Percentiles rank a stretch among this genome's conserved stretches.
These are phyloP conservation scores for Acanthoscelides obtectus DNA, from an alignment of 2,888 invertebrate genomes.

Conservation along the genomic window DNA sequence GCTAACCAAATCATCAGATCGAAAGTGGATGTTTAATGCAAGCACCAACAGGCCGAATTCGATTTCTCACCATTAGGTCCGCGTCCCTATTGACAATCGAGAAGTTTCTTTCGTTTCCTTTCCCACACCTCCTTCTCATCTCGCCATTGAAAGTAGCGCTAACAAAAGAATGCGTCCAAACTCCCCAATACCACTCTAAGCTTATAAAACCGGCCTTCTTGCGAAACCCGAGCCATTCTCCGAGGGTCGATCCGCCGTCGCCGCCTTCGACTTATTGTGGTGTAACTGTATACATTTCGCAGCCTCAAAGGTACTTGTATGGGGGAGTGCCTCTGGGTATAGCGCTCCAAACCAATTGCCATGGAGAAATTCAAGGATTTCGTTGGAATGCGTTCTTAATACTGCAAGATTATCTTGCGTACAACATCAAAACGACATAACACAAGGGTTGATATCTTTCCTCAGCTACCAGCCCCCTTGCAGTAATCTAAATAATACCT, in stretches of 20 bases:
- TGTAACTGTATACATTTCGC: background rate
- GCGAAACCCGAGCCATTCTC: background rate
- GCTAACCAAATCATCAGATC: background rate
- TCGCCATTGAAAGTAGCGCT: background rate
- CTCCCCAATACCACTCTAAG: background rate
- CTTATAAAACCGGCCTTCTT: background rate
- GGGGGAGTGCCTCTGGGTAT: no score
- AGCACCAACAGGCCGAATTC: background rate
- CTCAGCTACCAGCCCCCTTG: no score
- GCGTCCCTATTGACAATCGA: background rate
- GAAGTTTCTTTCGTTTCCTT: background rate
- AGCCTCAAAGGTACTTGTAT: background rate
- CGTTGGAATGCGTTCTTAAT: no score
- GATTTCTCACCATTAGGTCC: background rate
- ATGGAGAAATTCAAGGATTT: no score
- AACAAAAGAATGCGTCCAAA: background rate
- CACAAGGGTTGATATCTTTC: no score
- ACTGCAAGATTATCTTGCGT: no score
- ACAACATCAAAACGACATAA: no score
- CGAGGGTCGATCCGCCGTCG: background rate
- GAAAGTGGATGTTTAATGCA: background rate
- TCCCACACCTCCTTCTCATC: background rate
- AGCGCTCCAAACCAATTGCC: no score
- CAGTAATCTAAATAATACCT: no score
- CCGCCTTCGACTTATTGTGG: background rate